A percentile compares a stretch with the other conserved stretches of the same genome.
phyloP scores from a whole-genome alignment of 2,797 vertebrate genomes.

The Spizella passerina region DNA sequence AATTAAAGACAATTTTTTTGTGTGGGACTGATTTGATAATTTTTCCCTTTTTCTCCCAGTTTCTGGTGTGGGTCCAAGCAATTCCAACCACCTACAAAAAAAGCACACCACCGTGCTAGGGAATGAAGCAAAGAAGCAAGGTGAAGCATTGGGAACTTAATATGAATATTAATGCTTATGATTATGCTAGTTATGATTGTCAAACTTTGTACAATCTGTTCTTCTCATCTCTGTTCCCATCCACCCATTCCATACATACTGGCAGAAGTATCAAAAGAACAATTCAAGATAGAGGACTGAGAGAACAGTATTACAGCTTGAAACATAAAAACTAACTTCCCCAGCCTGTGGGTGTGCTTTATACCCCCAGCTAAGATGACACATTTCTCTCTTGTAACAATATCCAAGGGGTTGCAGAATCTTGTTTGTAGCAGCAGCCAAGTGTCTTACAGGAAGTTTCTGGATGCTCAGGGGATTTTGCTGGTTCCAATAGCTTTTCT shows the following conservation, averaged over 20 bases:
- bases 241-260: not conserved
- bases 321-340: not conserved
- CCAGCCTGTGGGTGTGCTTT: not conserved
- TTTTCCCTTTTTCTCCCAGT: not conserved
- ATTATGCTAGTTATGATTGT: not conserved
- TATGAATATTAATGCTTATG: not conserved
- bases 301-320: not conserved
- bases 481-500: not conserved
- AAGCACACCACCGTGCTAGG: not conserved
- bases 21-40: not conserved
- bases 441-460: not conserved
- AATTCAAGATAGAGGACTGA: not conserved
- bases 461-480: not conserved
- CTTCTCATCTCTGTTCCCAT: accelerated
- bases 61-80: not conserved
- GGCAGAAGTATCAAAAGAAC: not conserved
- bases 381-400: not conserved
- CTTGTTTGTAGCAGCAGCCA: not conserved
- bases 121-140: not conserved
- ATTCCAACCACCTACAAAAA: not conserved
- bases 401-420: not conserved
- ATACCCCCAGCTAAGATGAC: not conserved
- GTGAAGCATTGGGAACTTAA: not conserved
- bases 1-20: not conserved
- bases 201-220: not conserved